Conservation (phyloP, 2,888 invertebrate genomes). For the Agrotis clavis region DNA sequence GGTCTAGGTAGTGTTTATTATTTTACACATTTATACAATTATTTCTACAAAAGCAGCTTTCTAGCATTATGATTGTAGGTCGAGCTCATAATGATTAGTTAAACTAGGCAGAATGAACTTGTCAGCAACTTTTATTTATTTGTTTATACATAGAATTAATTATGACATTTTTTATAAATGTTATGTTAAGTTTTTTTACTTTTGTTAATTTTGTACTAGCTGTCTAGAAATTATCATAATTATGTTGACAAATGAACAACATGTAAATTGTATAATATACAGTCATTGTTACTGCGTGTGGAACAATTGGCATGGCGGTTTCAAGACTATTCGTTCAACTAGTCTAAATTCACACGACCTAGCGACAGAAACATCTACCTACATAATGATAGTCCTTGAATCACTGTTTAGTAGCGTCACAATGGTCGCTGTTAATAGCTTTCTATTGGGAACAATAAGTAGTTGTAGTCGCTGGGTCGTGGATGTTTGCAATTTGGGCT, state of each 20-base stretch:
- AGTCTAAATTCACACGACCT: constrained; percentile 75
- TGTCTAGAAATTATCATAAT: constrained; percentile 16
- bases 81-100: constrained; percentile 45
- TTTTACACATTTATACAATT: constrained; percentile 43
- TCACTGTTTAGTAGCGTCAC: constrained; percentile 9
- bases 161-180: constrained; percentile 23
- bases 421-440: constrained; percentile 22
- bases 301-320: constrained; percentile 77
- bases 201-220: constrained; percentile 38
- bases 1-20: constrained; percentile 47
- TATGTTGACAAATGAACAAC: constrained; percentile 16
- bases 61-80: constrained; percentile 54
- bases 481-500: constrained; percentile 73
- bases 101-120: constrained; percentile 39
- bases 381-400: constrained; percentile 19
- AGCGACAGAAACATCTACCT: constrained; percentile 64
- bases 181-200: constrained; percentile 31
- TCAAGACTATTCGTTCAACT: constrained; percentile 63
- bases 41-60: constrained; percentile 51
- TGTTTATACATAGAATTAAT: constrained; percentile 12
- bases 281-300: constrained; percentile 73
- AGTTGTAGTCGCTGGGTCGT: constrained; percentile 72
- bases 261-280: constrained; percentile 28
- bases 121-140: constrained; percentile 22
- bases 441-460: constrained; percentile 18